Conservation (phyloP, 2,888 invertebrate genomes). For the Drosophila limbata region DNA sequence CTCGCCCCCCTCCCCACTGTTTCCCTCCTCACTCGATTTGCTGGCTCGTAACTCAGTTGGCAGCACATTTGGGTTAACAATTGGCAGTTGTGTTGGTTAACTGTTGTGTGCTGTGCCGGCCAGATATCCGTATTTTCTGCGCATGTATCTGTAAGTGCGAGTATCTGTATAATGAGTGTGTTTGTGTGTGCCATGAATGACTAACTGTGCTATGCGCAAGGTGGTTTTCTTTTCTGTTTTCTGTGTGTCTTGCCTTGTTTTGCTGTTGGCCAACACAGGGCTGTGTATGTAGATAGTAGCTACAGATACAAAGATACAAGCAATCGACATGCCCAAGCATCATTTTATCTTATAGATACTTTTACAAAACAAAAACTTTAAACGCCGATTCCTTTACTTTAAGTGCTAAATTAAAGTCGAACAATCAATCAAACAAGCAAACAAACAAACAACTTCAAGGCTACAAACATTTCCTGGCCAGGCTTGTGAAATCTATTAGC, state of each 20-base stretch:
- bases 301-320: constrained; percentile 48
- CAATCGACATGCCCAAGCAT: constrained; percentile 42
- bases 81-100: constrained; percentile 71
- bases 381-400: constrained; percentile 64
- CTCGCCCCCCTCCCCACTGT: background rate
- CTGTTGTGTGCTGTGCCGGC: constrained; percentile 62
- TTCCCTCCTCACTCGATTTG: constrained; percentile 11
- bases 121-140: constrained; percentile 59
- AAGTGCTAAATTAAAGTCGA: constrained; percentile 64
- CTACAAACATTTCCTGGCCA: constrained; percentile 47
- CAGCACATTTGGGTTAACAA: constrained; percentile 81
- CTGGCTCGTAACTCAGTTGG: constrained; percentile 68
- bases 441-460: constrained; percentile 29
- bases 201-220: constrained; percentile 76
- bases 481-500: constrained; percentile 8
- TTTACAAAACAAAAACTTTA: constrained; percentile 37
- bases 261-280: constrained; percentile 40
- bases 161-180: constrained; percentile 16
- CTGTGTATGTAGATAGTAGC: constrained; percentile 15
- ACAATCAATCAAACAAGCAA: constrained; percentile 57
- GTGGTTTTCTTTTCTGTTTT: constrained; percentile 62
- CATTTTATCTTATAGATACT: constrained; percentile 29
- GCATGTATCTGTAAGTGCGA: constrained; percentile 19
- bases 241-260: constrained; percentile 16
- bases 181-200: constrained; percentile 60